Conservation (phyloP, 1,140 invertebrate species). For the Euwallacea similis region DNA sequence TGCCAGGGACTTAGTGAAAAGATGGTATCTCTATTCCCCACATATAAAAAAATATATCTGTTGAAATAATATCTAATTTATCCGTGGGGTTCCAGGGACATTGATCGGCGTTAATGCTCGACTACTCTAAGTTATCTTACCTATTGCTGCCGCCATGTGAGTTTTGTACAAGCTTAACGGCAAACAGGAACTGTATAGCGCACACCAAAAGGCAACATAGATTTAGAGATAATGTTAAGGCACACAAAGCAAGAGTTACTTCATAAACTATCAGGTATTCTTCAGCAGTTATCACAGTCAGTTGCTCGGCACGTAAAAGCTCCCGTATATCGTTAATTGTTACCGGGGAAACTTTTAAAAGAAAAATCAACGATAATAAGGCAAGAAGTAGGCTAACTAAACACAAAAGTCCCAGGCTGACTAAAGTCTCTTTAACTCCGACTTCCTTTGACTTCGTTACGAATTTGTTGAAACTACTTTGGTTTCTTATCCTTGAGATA, state of each 20-base stretch:
- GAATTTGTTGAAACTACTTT: conserved; percentile 57
- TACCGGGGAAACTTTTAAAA: conserved; percentile 79
- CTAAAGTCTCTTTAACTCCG: conserved; percentile 78
- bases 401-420: conserved; percentile 82
- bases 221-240: conserved; percentile 83
- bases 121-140: conserved; percentile 37
- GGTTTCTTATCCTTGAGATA: conserved; percentile 54
- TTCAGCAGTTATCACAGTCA: conserved; percentile 65
- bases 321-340: conserved; percentile 58
- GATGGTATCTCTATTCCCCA: too few relatives aligned
- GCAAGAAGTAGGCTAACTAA: conserved; percentile 81
- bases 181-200: conserved; percentile 91
- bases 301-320: conserved; percentile 60
- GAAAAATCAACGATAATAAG: conserved; percentile 79
- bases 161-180: conserved; percentile 84
- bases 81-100: not conserved
- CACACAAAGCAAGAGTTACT: conserved; percentile 85
- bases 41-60: not conserved
- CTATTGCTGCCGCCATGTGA: conserved; percentile 59
- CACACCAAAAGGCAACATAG: conserved; percentile 90
- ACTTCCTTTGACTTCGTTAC: conserved; percentile 56
- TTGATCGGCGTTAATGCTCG: too few relatives aligned
- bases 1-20: too few relatives aligned
- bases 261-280: conserved; percentile 88
- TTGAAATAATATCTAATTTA: not conserved